Evolutionary conservation across 2,888 invertebrate species (phyloP), one percentile per base, ranked within the genome.

Genomic region (Diarsia brunnea): DNA sequence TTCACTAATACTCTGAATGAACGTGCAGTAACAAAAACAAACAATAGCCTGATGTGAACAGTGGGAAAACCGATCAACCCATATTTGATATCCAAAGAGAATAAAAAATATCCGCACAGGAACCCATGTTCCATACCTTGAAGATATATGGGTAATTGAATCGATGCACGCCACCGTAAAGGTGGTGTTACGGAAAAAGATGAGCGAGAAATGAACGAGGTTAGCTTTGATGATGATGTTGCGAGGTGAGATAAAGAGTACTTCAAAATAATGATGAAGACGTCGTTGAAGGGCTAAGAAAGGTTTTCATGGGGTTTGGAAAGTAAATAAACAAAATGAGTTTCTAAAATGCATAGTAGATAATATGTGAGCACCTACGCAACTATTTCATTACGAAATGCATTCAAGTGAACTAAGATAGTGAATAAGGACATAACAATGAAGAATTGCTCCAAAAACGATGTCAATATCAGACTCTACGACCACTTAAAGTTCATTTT

Each of bases 111-210:
- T 27, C 58, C 65, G 60, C 68, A 19, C 38, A 74, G 73, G 65
- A 49, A 69, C 61, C 38, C 58, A 49, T 73, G 66, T 67, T 75
- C 51, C 60, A 69, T 76, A 70, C 75, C 75, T 82, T 82, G 68
- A 85, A 89, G 86, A 91, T 87, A 87, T 87, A 88, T 85, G 85
- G 82, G 86, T 90, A 89, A 90, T 90, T 88, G 89, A 88, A 89
- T 87, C 85, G 85, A 88, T 90, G 87, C 87, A 86, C 76, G 80
- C 24, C 16, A 61, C 51, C 45, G 12, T 70, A 76, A 73, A 78
- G 83, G 58, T 74, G n/a, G 10, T n/a, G 38, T 7, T 55, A 10
- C 45, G 21, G n/a, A n/a, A 43, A 19, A 11, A 83, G 51, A 83
- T 74, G 61, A 82, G 66, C 82, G 61, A 70, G 38, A 45, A 70